phyloP scores from a whole-genome alignment of 2,113 vertebrate genomes.

The Numida meleagris region DNA sequence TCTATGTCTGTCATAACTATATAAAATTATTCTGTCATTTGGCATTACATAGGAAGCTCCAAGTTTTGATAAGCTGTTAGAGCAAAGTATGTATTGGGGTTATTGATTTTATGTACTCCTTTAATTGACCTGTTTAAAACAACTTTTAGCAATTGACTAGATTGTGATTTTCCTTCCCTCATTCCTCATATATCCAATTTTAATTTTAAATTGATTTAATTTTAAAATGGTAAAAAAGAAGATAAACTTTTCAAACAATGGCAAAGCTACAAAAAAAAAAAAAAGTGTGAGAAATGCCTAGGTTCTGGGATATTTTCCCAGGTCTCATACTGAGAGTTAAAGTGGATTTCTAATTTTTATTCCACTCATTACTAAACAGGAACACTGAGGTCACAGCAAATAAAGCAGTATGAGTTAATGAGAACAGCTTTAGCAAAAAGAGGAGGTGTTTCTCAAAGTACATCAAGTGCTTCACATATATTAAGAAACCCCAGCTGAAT shows the following conservation, averaged over 20 bases:
- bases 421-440: slow-evolving; percentile 82
- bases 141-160: not conserved
- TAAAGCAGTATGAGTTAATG: slow-evolving; percentile 85
- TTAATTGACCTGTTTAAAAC: not conserved
- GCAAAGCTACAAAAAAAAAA: not conserved
- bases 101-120: not conserved
- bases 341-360: slow-evolving; percentile 78
- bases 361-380: slow-evolving; percentile 79
- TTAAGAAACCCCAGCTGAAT: slow-evolving; percentile 86
- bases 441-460: slow-evolving; percentile 81
- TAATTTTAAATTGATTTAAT: not conserved
- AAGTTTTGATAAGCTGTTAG: slow-evolving; percentile 13
- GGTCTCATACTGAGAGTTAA: slow-evolving; percentile 64
- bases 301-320: slow-evolving; percentile 51
- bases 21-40: not conserved
- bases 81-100: not conserved
- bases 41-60: not conserved
- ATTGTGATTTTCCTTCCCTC: not conserved
- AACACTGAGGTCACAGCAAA: slow-evolving; percentile 81
- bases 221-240: not conserved
- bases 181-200: not conserved
- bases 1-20: not conserved
- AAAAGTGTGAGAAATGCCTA: not conserved
- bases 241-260: slow-evolving; percentile 12
- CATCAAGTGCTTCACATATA: slow-evolving; percentile 84